A percentile compares a stretch with the other conserved stretches of the same genome.
Conservation (phyloP, 2,888 invertebrate genomes). For the Cerastis rubricosa region DNA sequence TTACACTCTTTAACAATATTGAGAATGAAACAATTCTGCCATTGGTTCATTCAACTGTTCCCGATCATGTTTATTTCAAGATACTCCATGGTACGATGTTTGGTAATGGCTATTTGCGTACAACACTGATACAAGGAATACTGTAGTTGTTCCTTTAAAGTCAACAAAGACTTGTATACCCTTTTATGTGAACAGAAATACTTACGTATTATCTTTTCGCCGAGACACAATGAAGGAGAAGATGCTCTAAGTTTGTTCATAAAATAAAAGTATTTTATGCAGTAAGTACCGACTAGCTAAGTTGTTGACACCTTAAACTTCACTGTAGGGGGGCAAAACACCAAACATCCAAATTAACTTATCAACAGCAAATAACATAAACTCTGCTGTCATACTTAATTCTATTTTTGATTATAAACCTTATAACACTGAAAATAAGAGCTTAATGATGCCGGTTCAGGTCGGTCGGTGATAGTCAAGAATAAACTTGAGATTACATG, state of each 20-base stretch:
- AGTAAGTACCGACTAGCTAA: background rate
- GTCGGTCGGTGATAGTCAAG: slow-evolving; percentile 57
- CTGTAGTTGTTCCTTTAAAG: slow-evolving; percentile 6
- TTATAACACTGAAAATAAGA: slow-evolving; percentile 25
- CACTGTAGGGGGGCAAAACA: slow-evolving; percentile 64
- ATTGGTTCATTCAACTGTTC: background rate
- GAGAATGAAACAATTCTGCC: background rate
- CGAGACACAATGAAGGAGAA: background rate
- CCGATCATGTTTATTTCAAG: slow-evolving; percentile 23
- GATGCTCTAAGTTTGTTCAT: background rate
- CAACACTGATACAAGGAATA: slow-evolving; percentile 3
- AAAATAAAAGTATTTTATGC: slow-evolving; percentile 3
- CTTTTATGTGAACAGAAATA: slow-evolving; percentile 4
- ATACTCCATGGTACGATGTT: slow-evolving; percentile 16
- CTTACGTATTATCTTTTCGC: background rate
- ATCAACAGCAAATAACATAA: slow-evolving; percentile 76
- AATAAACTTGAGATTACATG: slow-evolving; percentile 71
- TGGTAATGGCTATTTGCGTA: slow-evolving; percentile 28
- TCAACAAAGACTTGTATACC: slow-evolving; percentile 31
- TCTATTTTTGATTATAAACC: slow-evolving; percentile 27
- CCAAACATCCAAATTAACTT: slow-evolving; percentile 76
- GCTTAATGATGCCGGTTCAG: background rate
- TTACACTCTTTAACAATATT: background rate
- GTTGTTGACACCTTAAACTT: slow-evolving; percentile 32
- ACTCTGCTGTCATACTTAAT: slow-evolving; percentile 50